Evolutionary conservation across 2,797 vertebrate species (phyloP).

Genomic region (Xenopus petersii): DNA sequence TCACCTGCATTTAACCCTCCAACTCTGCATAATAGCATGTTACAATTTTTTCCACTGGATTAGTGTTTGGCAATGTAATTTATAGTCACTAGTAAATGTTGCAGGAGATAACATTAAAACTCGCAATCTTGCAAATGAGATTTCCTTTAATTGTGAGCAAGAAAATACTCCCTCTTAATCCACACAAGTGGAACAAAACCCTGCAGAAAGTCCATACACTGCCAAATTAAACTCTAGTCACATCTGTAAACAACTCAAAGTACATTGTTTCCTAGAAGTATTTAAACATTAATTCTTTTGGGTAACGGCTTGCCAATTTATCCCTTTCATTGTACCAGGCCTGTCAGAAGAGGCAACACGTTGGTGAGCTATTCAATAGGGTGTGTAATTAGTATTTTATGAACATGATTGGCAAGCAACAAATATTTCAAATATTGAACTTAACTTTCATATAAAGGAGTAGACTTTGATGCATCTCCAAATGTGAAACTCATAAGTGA

Average conservation of each 20-base stretch:
- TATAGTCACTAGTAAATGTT: conserved; percentile 53
- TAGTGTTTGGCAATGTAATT: conserved; percentile 56
- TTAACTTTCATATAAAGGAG: no score
- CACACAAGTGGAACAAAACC: conserved; percentile 49
- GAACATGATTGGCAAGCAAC: no score
- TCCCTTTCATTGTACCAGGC: not conserved
- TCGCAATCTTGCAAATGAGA: conserved; percentile 63
- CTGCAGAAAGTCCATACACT: conserved; percentile 51
- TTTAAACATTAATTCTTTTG: conserved; percentile 23
- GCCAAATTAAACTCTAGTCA: conserved; percentile 53
- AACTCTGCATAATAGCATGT: not conserved
- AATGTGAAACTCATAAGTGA: no score
- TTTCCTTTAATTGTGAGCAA: conserved; percentile 69
- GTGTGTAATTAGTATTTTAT: no score
- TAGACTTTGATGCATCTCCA: no score
- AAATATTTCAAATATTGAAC: no score
- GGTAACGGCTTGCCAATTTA: not conserved
- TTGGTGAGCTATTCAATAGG: not conserved
- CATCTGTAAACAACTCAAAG: conserved; percentile 54
- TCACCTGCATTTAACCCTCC: conserved; percentile 14
- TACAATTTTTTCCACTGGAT: conserved; percentile 56
- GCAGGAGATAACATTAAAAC: conserved; percentile 62
- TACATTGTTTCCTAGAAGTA: conserved; percentile 51
- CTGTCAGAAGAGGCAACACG: not conserved
- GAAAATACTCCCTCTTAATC: conserved; percentile 66